A percentile compares a stretch with the other conserved stretches of the same genome.
phyloP scores from a whole-genome alignment of 2,113 vertebrate species.

The Gavia stellata region DNA sequence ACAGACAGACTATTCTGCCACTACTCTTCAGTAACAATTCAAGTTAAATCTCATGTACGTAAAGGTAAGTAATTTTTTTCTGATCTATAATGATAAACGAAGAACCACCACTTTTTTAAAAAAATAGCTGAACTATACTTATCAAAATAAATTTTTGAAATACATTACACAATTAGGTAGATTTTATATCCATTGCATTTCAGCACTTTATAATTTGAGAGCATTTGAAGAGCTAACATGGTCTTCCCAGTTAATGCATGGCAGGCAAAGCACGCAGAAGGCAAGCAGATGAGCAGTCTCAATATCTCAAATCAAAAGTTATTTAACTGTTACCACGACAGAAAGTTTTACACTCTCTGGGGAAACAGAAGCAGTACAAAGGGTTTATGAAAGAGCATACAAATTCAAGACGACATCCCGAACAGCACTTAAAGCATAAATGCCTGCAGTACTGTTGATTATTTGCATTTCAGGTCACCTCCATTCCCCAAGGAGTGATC shows the following conservation, averaged over 20 bases:
- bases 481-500: not conserved
- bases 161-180: not conserved
- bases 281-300: not conserved
- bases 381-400: not conserved
- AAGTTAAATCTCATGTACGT: not conserved
- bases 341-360: not conserved
- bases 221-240: not conserved
- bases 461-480: not conserved
- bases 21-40: not conserved
- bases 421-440: not conserved
- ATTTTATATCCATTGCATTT: not conserved
- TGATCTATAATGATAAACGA: not conserved
- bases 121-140: not conserved
- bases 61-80: not conserved
- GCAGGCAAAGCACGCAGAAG: not conserved
- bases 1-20: not conserved
- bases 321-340: not conserved
- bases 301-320: not conserved
- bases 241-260: not conserved
- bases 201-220: not conserved
- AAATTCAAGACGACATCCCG: not conserved
- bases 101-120: not conserved
- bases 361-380: constrained; percentile 1
- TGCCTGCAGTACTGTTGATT: not conserved
- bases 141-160: not conserved